Evolutionary conservation across 2,888 invertebrate genomes (phyloP).

Genomic region (Parnassius smintheus): DNA sequence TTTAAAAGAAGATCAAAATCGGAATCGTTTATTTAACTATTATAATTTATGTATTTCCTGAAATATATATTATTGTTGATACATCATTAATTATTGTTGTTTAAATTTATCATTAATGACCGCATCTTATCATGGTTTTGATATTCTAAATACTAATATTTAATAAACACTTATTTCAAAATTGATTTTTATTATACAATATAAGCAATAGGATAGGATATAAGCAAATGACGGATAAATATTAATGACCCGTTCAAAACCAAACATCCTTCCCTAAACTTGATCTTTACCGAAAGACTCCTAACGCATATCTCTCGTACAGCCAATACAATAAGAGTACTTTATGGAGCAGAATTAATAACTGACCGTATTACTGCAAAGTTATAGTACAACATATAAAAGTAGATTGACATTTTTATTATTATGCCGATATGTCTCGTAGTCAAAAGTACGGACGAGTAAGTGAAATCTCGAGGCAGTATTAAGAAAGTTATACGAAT

Average conservation of each 20-base stretch:
- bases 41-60: too few relatives aligned
- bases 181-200: too few relatives aligned
- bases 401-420: slow-evolving; percentile 70
- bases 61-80: too few relatives aligned
- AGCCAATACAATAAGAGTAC: slow-evolving; percentile 47
- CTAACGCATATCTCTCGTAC: slow-evolving; percentile 37
- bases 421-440: slow-evolving; percentile 61
- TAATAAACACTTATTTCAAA: too few relatives aligned
- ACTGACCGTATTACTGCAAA: slow-evolving; percentile 62
- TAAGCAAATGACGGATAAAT: slow-evolving; percentile 23
- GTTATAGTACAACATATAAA: slow-evolving; percentile 70
- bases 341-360: slow-evolving; percentile 77
- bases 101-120: too few relatives aligned
- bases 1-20: too few relatives aligned
- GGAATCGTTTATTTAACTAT: too few relatives aligned
- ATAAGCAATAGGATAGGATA: too few relatives aligned
- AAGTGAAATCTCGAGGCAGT: slow-evolving; percentile 67
- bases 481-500: slow-evolving; percentile 77
- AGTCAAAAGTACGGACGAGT: slow-evolving; percentile 59
- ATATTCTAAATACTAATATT: too few relatives aligned
- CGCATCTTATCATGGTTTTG: too few relatives aligned
- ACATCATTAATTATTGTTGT: too few relatives aligned
- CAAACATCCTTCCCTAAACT: slow-evolving; percentile 28
- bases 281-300: slow-evolving; percentile 30
- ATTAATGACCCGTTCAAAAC: slow-evolving; percentile 23